Percentiles rank a stretch among this genome's conserved stretches.
Conservation (phyloP, 2,888 invertebrate species). For the Euproctis similis region DNA sequence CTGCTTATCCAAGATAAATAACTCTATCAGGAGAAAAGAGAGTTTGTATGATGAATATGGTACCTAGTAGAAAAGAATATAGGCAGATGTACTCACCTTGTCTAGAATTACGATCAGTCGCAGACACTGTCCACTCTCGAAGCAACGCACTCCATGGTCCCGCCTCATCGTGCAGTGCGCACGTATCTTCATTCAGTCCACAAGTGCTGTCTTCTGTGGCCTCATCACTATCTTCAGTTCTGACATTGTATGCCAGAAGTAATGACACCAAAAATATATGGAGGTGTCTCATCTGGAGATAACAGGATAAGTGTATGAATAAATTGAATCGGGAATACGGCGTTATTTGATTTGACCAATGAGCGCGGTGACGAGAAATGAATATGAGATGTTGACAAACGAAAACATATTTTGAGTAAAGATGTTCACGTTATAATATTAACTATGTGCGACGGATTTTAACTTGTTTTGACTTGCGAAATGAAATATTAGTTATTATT, state of each 20-base stretch:
- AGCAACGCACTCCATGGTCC: conserved; percentile 78
- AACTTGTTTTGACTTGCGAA: conserved; percentile 16
- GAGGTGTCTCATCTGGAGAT: background rate
- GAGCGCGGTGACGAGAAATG: too few relatives aligned
- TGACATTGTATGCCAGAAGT: conserved; percentile 13
- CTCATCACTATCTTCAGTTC: conserved; percentile 27
- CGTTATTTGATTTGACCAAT: too few relatives aligned
- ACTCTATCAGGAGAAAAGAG: too few relatives aligned
- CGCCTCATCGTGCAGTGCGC: conserved; percentile 20
- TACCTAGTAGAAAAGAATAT: background rate
- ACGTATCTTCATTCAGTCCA: conserved; percentile 12
- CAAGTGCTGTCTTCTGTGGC: conserved; percentile 11
- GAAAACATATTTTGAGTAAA: too few relatives aligned
- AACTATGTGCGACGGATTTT: conserved; percentile 9
- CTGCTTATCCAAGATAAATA: too few relatives aligned
- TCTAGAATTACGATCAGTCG: conserved; percentile 40
- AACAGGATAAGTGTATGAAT: too few relatives aligned
- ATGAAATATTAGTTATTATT: background rate
- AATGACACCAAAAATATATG: conserved; percentile 2
- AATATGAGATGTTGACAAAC: too few relatives aligned
- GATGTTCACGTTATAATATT: too few relatives aligned
- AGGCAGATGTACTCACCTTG: conserved; percentile 36
- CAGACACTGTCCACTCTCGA: conserved; percentile 78
- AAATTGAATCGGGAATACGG: too few relatives aligned
- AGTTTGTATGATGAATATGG: too few relatives aligned